Evolutionary conservation across 2,888 invertebrate species (phyloP).

Genomic region (Agapostemon virescens): DNA sequence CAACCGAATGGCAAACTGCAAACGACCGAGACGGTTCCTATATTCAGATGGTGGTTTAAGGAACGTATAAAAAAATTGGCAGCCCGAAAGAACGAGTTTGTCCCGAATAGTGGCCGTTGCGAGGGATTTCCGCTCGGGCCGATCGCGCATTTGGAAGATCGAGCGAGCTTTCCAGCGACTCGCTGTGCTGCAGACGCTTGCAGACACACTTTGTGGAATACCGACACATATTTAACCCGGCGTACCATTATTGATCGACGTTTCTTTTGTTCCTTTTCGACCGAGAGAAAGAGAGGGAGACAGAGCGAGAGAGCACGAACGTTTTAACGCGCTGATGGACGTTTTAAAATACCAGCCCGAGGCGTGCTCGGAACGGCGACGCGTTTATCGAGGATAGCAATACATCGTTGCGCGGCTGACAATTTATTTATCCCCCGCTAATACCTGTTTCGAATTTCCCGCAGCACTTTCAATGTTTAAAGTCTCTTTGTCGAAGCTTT

Average conservation of each 20-base stretch:
- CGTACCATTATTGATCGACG: slow-evolving; percentile 22
- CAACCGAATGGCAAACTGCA: not conserved
- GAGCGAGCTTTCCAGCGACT: not conserved
- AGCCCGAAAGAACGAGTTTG: not conserved
- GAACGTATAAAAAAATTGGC: not conserved
- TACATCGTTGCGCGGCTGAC: not conserved
- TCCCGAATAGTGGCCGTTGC: not conserved
- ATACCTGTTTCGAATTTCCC: not conserved
- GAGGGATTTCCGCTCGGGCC: not conserved
- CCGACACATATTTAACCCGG: not conserved
- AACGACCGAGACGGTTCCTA: too few relatives aligned
- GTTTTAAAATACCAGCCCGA: slow-evolving; percentile 8
- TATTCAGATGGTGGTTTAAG: not conserved
- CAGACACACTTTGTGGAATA: slow-evolving; percentile 29
- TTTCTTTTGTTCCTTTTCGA: slow-evolving; percentile 18
- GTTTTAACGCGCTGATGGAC: slow-evolving; percentile 16
- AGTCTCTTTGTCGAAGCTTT: not conserved
- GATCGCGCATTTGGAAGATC: not conserved
- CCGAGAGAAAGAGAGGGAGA: too few relatives aligned
- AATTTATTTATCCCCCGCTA: not conserved
- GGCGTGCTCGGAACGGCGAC: not conserved
- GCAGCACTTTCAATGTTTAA: not conserved
- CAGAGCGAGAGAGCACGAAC: not conserved
- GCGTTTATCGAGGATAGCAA: not conserved
- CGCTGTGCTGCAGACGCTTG: slow-evolving; percentile 9